Conservation (phyloP, 2,888 invertebrate genomes). For the Danaus chrysippus region DNA sequence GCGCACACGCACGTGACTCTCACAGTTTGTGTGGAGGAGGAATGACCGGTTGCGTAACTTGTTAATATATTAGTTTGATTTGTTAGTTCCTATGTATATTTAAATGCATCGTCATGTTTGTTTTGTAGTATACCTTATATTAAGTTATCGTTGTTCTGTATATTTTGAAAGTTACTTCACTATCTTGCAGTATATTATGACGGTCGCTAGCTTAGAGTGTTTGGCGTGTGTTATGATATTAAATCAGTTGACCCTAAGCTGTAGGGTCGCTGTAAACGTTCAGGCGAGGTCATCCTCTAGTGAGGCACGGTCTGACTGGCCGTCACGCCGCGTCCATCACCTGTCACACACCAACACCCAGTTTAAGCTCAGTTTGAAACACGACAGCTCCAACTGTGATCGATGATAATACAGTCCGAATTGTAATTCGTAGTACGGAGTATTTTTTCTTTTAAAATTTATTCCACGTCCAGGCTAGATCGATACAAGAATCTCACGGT, state of each 20-base stretch:
- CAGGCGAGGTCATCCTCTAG: conserved; percentile 41
- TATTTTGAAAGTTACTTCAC: neutral
- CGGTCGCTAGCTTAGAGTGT: neutral
- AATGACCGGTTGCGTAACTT: conserved; percentile 11
- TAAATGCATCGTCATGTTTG: neutral
- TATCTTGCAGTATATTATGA: neutral
- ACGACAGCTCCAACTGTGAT: conserved; percentile 39
- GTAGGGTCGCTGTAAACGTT: conserved; percentile 43
- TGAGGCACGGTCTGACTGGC: conserved; percentile 43
- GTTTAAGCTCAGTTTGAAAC: conserved; percentile 35
- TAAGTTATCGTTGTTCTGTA: neutral
- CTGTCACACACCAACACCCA: conserved; percentile 61
- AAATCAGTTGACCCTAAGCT: conserved; percentile 18
- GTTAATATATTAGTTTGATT: neutral
- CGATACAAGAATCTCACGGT: conserved; percentile 42
- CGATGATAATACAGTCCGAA: conserved; percentile 55
- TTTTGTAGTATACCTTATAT: neutral
- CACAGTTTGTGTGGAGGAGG: neutral
- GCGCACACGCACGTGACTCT: conserved; percentile 50
- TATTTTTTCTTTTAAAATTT: conserved; percentile 7
- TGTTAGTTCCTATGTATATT: neutral
- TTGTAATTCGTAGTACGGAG: conserved; percentile 59
- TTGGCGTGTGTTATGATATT: conserved; percentile 4
- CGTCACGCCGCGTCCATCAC: conserved; percentile 64
- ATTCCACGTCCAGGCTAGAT: neutral